phyloP scores from a whole-genome alignment of 2,888 invertebrate genomes.

The Periphyllus acericola region DNA sequence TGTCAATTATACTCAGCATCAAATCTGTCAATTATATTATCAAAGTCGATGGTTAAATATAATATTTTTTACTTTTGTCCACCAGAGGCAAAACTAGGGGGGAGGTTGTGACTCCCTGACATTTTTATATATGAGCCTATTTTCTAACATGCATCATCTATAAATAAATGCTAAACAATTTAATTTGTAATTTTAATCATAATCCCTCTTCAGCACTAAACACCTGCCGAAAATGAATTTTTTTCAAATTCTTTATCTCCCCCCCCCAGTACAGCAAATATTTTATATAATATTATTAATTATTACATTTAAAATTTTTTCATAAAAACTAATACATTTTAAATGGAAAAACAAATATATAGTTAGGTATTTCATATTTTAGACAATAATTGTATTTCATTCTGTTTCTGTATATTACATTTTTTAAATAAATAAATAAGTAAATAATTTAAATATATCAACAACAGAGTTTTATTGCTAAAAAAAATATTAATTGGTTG shows the following conservation, averaged over 20 bases:
- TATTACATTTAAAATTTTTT: no score
- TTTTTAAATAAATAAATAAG: constrained; percentile 9
- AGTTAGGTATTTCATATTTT: neutral
- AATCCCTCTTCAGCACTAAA: no score
- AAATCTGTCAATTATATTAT: neutral
- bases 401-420: neutral
- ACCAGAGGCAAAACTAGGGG: no score
- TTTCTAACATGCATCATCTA: no score
- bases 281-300: no score
- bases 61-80: no score
- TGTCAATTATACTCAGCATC: neutral
- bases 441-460: neutral
- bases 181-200: no score
- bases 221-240: neutral
- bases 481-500: neutral
- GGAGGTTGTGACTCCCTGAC: no score
- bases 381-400: neutral
- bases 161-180: no score
- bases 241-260: neutral
- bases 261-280: no score
- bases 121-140: no score
- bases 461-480: neutral
- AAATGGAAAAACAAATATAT: neutral
- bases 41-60: neutral
- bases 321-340: neutral